phyloP scores from a whole-genome alignment of 1,140 invertebrate genomes.

The Atta colombica region DNA sequence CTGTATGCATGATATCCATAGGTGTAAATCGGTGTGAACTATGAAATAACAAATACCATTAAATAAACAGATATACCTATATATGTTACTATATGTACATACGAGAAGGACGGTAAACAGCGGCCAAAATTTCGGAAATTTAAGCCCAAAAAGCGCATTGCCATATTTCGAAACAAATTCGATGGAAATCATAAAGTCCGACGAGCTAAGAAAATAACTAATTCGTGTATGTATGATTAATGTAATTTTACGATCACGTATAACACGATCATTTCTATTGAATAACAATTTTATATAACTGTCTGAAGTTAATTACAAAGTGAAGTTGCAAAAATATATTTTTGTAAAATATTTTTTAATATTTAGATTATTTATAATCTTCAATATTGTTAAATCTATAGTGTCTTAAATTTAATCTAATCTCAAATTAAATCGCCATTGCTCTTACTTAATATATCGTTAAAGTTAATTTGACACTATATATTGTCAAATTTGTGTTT shows the following conservation, averaged over 20 bases:
- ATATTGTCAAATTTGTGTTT: too few relatives aligned
- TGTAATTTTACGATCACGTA: background rate
- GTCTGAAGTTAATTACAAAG: background rate
- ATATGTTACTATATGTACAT: background rate
- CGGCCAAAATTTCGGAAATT: constrained; percentile 29
- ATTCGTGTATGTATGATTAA: background rate
- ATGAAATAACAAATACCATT: constrained; percentile 23
- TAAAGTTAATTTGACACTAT: too few relatives aligned
- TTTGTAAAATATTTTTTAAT: too few relatives aligned
- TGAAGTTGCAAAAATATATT: background rate
- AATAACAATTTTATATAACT: background rate
- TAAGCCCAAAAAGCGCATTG: constrained; percentile 56
- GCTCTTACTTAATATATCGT: too few relatives aligned
- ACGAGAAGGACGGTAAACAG: background rate
- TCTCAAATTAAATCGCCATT: too few relatives aligned
- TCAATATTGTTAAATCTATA: too few relatives aligned
- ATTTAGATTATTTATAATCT: background rate
- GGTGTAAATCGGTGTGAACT: constrained; percentile 22
- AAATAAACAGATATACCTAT: constrained; percentile 6
- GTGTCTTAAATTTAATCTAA: too few relatives aligned
- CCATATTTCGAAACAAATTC: constrained; percentile 67
- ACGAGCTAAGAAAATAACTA: background rate
- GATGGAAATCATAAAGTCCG: background rate
- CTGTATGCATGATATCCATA: background rate
- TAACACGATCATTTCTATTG: background rate